Base-by-base conservation (phyloP, 2,888 invertebrate species). In the Apeira syringaria region DNA sequence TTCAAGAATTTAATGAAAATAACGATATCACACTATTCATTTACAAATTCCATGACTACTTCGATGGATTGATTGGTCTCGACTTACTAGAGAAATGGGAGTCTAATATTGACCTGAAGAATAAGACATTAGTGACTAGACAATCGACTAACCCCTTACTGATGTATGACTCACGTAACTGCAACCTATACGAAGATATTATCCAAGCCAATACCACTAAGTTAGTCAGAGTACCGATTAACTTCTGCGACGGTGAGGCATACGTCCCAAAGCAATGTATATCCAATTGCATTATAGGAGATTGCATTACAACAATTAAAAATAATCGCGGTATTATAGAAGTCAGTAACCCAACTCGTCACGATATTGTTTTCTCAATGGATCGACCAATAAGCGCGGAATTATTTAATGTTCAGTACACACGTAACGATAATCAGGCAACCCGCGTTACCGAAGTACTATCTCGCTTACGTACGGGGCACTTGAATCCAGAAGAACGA, bases 31-130 rank as follows among this genome's bases (percentile, higher is more conserved):
- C 29, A 1, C 37, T 63, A 1, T 67, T 45, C 22, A 25, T 61
- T 2, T 67, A 61, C 29, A 47, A 44, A 20, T 64, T 65, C 35
- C 64, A 68, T 36, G 28, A 64, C 8, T 54, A 47, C 29, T 68
- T 65, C 9, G 60, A 61, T 20, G 63, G 64, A 3, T 29, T 62
- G 0, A 57, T 64, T 34, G 64, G 63, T 3, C 9, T 47, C 3
- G 62, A 67, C 32, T 30, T 63, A 12, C 30, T 64, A 25, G 38
- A 40, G 3, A 50, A 52, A 18, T 61, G 50, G 53, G 55, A 56
- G 22, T 29, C 57, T 3, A 42, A 12, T 1, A 59, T 67, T 3
- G 56, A 64, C 15, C 39, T 50, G 0, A 61, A 56, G 42, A 37
- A 53, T n/a, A n/a, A n/a, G n/a, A n/a, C n/a, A n/a, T n/a, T n/a